Percentiles rank a stretch among this genome's conserved stretches.
Evolutionary conservation across 2,797 vertebrate species (phyloP).

Genomic region (Bovichtus diacanthus): DNA sequence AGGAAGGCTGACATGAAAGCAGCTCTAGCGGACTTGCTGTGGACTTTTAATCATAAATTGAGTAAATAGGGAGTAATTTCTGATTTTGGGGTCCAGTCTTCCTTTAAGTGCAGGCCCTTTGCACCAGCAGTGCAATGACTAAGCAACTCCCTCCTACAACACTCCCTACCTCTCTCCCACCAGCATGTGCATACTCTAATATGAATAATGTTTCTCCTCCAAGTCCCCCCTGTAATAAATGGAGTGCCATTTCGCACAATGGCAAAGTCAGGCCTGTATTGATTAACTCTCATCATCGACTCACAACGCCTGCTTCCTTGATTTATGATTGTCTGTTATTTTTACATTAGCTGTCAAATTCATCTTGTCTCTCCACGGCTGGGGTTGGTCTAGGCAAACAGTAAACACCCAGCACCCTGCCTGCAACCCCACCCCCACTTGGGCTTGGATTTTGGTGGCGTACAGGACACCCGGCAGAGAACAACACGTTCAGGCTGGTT

Average conservation of each 20-base stretch:
- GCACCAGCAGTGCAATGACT: conserved; percentile 67
- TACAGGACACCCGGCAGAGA: conserved; percentile 36
- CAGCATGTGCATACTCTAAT: conserved; percentile 84
- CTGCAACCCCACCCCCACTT: conserved; percentile 12
- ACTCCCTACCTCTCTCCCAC: conserved; percentile 58
- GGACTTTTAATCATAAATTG: conserved; percentile 11
- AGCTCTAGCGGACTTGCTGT: neutral
- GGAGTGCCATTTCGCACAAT: conserved; percentile 95
- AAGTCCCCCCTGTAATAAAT: conserved; percentile 91
- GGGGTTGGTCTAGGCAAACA: conserved; percentile 87
- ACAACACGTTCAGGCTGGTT: conserved; percentile 54
- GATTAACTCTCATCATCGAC: conserved; percentile 96
- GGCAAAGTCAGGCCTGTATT: conserved; percentile 94
- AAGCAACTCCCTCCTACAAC: conserved; percentile 68
- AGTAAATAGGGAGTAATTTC: conserved; percentile 23
- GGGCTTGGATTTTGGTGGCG: conserved; percentile 50
- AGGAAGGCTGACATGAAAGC: neutral
- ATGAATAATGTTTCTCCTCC: conserved; percentile 89
- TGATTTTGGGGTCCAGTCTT: conserved; percentile 52
- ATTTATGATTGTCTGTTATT: conserved; percentile 96
- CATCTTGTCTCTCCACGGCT: conserved; percentile 91
- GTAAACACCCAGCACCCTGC: conserved; percentile 85
- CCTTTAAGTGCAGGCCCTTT: conserved; percentile 55
- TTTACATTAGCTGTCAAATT: conserved; percentile 97
- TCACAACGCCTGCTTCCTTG: conserved; percentile 92